Conservation (phyloP, 2,113 vertebrate genomes). For the Rhinoptilus africanus region DNA sequence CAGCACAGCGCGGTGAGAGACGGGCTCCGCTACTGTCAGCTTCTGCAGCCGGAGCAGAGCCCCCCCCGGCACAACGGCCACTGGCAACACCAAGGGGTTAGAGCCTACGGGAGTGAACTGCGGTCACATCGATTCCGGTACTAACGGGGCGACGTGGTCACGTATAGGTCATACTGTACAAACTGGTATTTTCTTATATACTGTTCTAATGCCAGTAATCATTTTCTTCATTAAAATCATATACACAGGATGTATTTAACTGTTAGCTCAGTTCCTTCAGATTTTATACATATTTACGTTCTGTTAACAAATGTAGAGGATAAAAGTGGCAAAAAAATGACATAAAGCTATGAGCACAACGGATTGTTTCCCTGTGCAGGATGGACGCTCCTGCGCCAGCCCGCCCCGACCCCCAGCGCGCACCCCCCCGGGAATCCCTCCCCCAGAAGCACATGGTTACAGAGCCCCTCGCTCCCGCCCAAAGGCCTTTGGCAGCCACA, state of each 20-base stretch:
- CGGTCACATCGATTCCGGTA: not conserved
- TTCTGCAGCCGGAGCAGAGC: too few species aligned
- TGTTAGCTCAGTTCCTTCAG: slow-evolving; percentile 92
- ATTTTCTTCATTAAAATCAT: slow-evolving; percentile 95
- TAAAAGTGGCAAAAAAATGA: slow-evolving; percentile 65
- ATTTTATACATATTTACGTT: slow-evolving; percentile 96
- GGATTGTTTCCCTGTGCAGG: slow-evolving; percentile 38
- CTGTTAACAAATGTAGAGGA: slow-evolving; percentile 77
- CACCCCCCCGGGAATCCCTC: slow-evolving; percentile 69
- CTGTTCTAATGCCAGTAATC: slow-evolving; percentile 79
- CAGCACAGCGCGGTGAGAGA: too few species aligned
- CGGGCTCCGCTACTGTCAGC: too few species aligned
- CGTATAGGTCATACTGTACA: slow-evolving; percentile 80
- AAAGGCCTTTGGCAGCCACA: slow-evolving; percentile 72
- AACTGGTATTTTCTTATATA: slow-evolving; percentile 76
- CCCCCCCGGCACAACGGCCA: not conserved
- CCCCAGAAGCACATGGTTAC: slow-evolving; percentile 37
- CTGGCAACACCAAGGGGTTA: slow-evolving; percentile 12
- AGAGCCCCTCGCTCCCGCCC: slow-evolving; percentile 60
- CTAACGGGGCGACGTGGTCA: slow-evolving; percentile 62
- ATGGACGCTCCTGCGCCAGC: slow-evolving; percentile 58
- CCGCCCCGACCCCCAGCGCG: slow-evolving; percentile 2
- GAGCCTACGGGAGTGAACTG: slow-evolving; percentile 38
- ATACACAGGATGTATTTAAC: slow-evolving; percentile 89
- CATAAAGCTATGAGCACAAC: slow-evolving; percentile 67